These are phyloP conservation scores for Cydia amplana DNA, from an alignment of 1,140 invertebrate genomes.

Conservation along the genomic window DNA sequence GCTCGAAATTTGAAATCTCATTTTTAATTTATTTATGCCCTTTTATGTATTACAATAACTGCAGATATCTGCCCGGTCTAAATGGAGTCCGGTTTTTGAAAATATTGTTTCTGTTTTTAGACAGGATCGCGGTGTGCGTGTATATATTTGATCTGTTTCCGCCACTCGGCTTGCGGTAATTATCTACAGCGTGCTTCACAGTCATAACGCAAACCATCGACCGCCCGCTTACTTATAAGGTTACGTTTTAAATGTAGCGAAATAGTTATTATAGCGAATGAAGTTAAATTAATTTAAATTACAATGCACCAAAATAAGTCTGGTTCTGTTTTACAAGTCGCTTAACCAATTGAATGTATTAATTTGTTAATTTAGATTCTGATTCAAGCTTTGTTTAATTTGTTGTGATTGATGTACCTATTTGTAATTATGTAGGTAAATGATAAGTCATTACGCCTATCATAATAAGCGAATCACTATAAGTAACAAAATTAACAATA, in stretches of 20 bases:
- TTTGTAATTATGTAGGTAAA: too few species aligned
- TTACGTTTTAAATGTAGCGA: neutral
- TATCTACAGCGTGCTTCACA: slow-evolving; percentile 61
- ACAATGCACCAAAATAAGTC: neutral
- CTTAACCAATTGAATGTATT: too few species aligned
- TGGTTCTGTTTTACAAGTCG: too few species aligned
- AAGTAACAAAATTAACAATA: too few species aligned
- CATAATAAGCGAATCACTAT: too few species aligned
- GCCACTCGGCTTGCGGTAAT: slow-evolving; percentile 54
- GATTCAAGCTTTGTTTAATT: too few species aligned
- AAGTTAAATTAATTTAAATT: neutral
- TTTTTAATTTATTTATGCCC: too few species aligned
- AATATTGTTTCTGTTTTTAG: slow-evolving; percentile 48
- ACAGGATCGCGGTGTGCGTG: slow-evolving; percentile 64
- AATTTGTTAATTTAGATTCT: too few species aligned
- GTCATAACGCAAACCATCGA: slow-evolving; percentile 61
- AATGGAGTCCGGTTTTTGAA: neutral
- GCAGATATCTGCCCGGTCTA: neutral
- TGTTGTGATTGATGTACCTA: too few species aligned
- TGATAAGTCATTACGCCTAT: too few species aligned
- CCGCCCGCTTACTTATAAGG: slow-evolving; percentile 41
- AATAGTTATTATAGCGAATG: neutral
- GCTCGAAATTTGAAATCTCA: too few species aligned
- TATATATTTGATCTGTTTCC: slow-evolving; percentile 71
- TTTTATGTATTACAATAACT: neutral